Evolutionary conservation across 2,113 vertebrate genomes (phyloP), one percentile per base, ranked within the genome.

Genomic region (Prionailurus bengalensis): DNA sequence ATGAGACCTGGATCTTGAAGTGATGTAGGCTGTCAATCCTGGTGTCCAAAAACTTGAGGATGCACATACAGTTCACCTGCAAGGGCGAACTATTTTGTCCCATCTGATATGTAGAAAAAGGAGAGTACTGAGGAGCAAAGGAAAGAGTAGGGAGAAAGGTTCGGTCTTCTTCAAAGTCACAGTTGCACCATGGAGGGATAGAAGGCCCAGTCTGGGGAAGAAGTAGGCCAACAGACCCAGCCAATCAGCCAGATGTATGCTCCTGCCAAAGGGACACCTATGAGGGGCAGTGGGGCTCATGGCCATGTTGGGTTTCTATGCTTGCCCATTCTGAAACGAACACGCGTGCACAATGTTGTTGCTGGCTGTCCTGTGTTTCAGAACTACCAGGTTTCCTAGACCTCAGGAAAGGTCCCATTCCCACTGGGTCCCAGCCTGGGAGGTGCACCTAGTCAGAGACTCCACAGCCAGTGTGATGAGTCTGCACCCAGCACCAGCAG

Each of bases 81-180:
- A 89, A 63, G 15, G 42, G 45, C 45, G 31, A 94, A 94, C 66
- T 76, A 61, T 14, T 94, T 39, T 73, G 51, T 42, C 58, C 21
- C 33, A 73, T 51, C 10, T 55, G 51, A 74, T 29, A 70, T 3
- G 36, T 65, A 95, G 63, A 74, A 55, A 82, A 61, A 14, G 33
- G 55, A 39, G 29, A 14, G 8, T 48, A 33, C 10, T 82, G 14
- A 89, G 39, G 58, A 85, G 33, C 87, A 88, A 82, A 85, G 48
- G 17, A 1, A 91, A 61, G 21, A 82, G 25, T 7, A 58, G 17
- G n/a, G 68, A 55, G 68, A 86, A 16, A 94, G 70, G 48, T 19
- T 53, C 51, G 68, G 70, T 76, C 81, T 91, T 84, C 92, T 51
- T 84, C 71, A 90, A 93, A 91, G 92, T 81, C 96, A 74, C 3